phyloP scores from a whole-genome alignment of 2,888 invertebrate genomes.

The Aphodius granarius region DNA sequence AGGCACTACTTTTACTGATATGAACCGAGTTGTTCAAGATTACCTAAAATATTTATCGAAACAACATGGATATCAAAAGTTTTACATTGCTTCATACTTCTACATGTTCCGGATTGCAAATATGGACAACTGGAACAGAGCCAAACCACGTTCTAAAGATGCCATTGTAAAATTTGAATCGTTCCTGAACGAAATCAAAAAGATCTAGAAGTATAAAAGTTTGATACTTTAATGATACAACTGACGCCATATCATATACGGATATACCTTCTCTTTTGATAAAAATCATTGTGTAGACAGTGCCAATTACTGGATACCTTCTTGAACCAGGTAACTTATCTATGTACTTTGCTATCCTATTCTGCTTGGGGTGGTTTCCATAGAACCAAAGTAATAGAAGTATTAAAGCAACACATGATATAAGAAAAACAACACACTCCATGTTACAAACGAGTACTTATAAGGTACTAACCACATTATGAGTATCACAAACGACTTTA shows the following conservation, averaged over 20 bases:
- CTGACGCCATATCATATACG: not conserved
- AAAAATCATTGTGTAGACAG: slow-evolving; percentile 17
- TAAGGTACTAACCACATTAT: too few species aligned
- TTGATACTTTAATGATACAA: not conserved
- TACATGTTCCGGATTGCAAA: slow-evolving; percentile 12
- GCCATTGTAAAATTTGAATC: not conserved
- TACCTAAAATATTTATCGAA: slow-evolving; percentile 30
- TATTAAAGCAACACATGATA: not conserved
- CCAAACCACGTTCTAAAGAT: slow-evolving; percentile 16
- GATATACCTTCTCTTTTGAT: slow-evolving; percentile 17
- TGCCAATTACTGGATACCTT: slow-evolving; percentile 20
- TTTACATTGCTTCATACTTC: slow-evolving; percentile 12
- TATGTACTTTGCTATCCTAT: slow-evolving; percentile 18
- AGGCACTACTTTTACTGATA: slow-evolving; percentile 35
- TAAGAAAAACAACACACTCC: not conserved
- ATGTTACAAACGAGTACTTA: not conserved
- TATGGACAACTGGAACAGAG: slow-evolving; percentile 10
- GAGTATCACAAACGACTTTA: too few species aligned
- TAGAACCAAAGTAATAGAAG: not conserved
- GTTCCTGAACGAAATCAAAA: slow-evolving; percentile 10
- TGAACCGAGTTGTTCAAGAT: slow-evolving; percentile 36
- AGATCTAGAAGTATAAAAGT: slow-evolving; percentile 11
- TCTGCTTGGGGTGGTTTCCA: not conserved
- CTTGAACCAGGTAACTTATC: slow-evolving; percentile 21
- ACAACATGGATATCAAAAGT: not conserved